Evolutionary conservation across 2,888 invertebrate genomes (phyloP).

Genomic region (Pemphredon lugubris): DNA sequence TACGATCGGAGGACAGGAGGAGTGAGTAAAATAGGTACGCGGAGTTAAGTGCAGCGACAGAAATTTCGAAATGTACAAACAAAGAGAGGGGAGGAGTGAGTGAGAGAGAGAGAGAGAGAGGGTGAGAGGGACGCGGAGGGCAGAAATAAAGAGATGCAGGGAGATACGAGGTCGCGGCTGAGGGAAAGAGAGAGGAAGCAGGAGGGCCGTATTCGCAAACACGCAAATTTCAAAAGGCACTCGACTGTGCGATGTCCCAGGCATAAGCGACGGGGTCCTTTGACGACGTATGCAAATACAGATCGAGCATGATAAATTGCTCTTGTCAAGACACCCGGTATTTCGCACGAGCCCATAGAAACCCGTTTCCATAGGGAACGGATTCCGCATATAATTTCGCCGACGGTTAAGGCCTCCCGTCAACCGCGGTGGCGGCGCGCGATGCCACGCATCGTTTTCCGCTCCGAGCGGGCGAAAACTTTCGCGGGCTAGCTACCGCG

Average conservation of each 20-base stretch:
- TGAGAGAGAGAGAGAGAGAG: constrained; percentile 11
- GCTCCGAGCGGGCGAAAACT: constrained; percentile 45
- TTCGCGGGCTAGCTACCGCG: constrained; percentile 37
- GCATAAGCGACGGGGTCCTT: constrained; percentile 77
- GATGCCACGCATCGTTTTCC: constrained; percentile 35
- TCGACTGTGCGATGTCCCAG: constrained; percentile 80
- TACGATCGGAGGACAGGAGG: background rate
- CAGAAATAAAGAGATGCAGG: constrained; percentile 48
- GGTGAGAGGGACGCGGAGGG: constrained; percentile 26
- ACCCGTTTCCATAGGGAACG: constrained; percentile 75
- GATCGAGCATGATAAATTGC: constrained; percentile 81
- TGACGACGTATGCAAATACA: constrained; percentile 81
- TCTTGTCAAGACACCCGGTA: constrained; percentile 80
- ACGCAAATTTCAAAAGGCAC: constrained; percentile 81
- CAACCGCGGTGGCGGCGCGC: constrained; percentile 31
- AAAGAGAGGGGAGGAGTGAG: constrained; percentile 22
- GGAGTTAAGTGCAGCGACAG: constrained; percentile 29
- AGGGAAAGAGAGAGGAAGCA: constrained; percentile 26
- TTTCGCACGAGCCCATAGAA: constrained; percentile 79
- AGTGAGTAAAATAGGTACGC: constrained; percentile 32
- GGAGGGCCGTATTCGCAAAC: constrained; percentile 78
- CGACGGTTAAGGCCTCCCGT: constrained; percentile 68
- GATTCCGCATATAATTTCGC: constrained; percentile 75
- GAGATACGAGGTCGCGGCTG: constrained; percentile 39
- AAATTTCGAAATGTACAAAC: constrained; percentile 35